Conservation (phyloP, 2,888 invertebrate genomes). For the Pollenia amentaria region DNA sequence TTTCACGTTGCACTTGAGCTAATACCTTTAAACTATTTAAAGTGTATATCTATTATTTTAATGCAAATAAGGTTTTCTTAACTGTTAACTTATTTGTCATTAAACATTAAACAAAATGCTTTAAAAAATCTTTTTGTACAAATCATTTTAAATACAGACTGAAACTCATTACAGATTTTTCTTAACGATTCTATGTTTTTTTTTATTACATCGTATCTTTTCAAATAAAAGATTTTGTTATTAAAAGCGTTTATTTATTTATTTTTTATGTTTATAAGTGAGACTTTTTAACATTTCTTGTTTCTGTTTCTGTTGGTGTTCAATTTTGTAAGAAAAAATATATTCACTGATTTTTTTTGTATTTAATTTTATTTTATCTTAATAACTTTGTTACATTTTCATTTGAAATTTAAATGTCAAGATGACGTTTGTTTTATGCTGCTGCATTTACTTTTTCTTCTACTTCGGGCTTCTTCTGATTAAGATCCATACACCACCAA, state of each 20-base stretch:
- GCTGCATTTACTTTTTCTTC: neutral
- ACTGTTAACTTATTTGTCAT: slow-evolving; percentile 57
- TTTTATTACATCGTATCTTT: slow-evolving; percentile 34
- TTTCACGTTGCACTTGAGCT: slow-evolving; percentile 6
- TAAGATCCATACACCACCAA: slow-evolving; percentile 81
- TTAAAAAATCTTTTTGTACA: neutral
- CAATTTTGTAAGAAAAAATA: neutral
- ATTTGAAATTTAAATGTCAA: slow-evolving; percentile 5
- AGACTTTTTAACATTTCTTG: neutral
- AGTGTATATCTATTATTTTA: neutral
- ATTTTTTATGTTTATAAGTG: neutral
- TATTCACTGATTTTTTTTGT: slow-evolving; percentile 18
- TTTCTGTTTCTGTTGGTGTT: neutral
- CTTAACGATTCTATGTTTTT: slow-evolving; percentile 38
- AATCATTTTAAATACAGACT: slow-evolving; percentile 16
- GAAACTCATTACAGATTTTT: neutral
- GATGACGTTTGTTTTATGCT: neutral
- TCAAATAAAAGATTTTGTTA: slow-evolving; percentile 5
- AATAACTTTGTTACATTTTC: slow-evolving; percentile 11
- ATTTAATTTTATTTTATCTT: neutral
- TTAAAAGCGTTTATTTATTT: slow-evolving; percentile 3
- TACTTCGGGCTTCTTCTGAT: neutral
- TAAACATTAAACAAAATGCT: slow-evolving; percentile 8
- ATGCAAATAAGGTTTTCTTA: slow-evolving; percentile 6
- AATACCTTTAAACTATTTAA: slow-evolving; percentile 2